Conservation (phyloP, 2,888 invertebrate species). For the Melitaea athalia region DNA sequence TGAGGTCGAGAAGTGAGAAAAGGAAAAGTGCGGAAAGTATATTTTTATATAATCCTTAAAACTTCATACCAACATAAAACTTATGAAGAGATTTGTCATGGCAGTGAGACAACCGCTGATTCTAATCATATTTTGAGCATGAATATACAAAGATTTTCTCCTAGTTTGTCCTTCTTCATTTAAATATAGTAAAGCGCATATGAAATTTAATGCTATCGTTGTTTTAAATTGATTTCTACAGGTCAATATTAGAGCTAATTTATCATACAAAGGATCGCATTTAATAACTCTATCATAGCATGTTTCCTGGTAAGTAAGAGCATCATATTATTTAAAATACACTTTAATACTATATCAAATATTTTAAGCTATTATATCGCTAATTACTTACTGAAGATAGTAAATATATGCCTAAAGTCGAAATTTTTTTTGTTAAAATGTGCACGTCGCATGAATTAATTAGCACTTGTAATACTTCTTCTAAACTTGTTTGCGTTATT, state of each 20-base stretch:
- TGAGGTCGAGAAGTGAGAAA: no score
- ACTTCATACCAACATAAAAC: conserved; percentile 60
- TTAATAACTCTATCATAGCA: conserved; percentile 54
- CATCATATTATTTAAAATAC: conserved; percentile 6
- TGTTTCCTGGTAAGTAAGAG: conserved; percentile 48
- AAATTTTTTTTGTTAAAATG: conserved; percentile 50
- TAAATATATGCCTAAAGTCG: conserved; percentile 55
- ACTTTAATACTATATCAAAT: not conserved
- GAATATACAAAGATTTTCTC: conserved; percentile 46
- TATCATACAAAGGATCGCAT: conserved; percentile 58
- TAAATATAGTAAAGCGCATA: conserved; percentile 55
- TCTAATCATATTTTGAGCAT: conserved; percentile 62
- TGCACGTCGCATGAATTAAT: conserved; percentile 51
- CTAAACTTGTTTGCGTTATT: conserved; percentile 46
- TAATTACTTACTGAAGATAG: conserved; percentile 56
- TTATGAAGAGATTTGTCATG: conserved; percentile 60
- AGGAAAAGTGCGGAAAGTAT: no score
- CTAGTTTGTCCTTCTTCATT: conserved; percentile 46
- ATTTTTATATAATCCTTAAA: not conserved
- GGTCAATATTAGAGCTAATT: conserved; percentile 51
- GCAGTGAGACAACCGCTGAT: conserved; percentile 64
- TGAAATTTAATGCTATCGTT: conserved; percentile 57
- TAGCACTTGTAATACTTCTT: conserved; percentile 53
- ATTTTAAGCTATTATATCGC: not conserved
- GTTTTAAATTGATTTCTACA: conserved; percentile 52